Evolutionary conservation across 2,888 invertebrate species (phyloP).

Genomic region (Drosophila paracracens): DNA sequence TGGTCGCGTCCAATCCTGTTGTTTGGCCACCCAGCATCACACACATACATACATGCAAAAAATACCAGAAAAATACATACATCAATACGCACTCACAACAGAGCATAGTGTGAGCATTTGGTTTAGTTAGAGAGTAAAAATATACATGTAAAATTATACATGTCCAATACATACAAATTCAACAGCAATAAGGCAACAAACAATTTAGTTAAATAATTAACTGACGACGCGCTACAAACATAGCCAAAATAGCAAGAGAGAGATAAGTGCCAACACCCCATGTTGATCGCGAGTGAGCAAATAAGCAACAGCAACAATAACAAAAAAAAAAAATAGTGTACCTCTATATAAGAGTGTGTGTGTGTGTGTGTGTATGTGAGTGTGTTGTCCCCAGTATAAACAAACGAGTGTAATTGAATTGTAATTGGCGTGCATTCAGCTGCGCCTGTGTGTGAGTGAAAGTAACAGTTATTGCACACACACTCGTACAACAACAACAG

Average conservation of each 20-base stretch:
- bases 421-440: conserved; percentile 54
- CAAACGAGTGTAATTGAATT: conserved; percentile 67
- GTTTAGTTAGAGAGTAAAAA: conserved; percentile 56
- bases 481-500: not conserved
- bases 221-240: conserved; percentile 54
- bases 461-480: conserved; percentile 63
- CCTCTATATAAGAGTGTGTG: not conserved
- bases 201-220: conserved; percentile 38
- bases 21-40: conserved; percentile 70
- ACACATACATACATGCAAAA: conserved; percentile 47
- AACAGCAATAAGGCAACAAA: conserved; percentile 42
- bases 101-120: conserved; percentile 57
- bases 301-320: conserved; percentile 54
- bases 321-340: conserved; percentile 3
- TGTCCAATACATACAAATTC: conserved; percentile 33
- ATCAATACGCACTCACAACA: conserved; percentile 44
- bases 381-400: conserved; percentile 61
- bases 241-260: conserved; percentile 37
- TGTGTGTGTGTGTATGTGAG: conserved; percentile 17
- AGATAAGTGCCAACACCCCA: conserved; percentile 76
- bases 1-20: conserved; percentile 53
- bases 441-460: conserved; percentile 61
- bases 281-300: conserved; percentile 61
- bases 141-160: conserved; percentile 39
- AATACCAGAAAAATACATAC: conserved; percentile 50